Evolutionary conservation across 2,888 invertebrate species (phyloP).

Genomic region (Chymomyza fuscimana): DNA sequence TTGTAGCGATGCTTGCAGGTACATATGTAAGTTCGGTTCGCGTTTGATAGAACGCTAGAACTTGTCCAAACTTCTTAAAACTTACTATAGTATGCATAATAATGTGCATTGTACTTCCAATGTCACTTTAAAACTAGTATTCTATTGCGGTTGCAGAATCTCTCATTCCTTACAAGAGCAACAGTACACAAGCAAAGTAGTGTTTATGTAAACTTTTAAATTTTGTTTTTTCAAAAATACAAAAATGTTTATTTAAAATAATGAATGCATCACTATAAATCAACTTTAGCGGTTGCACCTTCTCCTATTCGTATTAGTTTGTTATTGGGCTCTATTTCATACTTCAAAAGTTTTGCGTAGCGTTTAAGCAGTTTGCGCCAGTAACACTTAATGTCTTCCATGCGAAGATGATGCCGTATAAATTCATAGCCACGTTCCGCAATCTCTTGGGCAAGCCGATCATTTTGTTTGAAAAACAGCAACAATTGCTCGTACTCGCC

Average conservation of each 20-base stretch:
- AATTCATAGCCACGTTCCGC: slow-evolving; percentile 90
- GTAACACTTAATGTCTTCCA: slow-evolving; percentile 91
- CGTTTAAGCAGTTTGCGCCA: slow-evolving; percentile 89
- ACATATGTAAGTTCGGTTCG: no score
- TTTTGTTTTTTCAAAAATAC: no score
- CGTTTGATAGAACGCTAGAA: no score
- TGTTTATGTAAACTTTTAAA: no score
- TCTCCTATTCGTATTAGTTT: slow-evolving; percentile 81
- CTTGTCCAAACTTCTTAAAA: no score
- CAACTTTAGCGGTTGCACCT: background rate
- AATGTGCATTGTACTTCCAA: no score
- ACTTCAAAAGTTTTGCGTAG: slow-evolving; percentile 88
- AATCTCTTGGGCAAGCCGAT: slow-evolving; percentile 87
- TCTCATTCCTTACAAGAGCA: no score
- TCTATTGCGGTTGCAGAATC: no score
- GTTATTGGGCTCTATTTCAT: slow-evolving; percentile 83
- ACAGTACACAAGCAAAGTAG: no score
- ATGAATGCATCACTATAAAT: background rate
- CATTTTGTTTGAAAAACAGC: slow-evolving; percentile 87
- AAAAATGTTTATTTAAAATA: background rate
- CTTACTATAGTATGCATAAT: no score
- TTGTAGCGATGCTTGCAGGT: no score
- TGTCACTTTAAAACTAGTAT: no score
- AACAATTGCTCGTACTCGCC: slow-evolving; percentile 87
- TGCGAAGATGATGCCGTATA: slow-evolving; percentile 89